phyloP scores from a whole-genome alignment of 2,888 invertebrate genomes.

The Argyresthia albistria region DNA sequence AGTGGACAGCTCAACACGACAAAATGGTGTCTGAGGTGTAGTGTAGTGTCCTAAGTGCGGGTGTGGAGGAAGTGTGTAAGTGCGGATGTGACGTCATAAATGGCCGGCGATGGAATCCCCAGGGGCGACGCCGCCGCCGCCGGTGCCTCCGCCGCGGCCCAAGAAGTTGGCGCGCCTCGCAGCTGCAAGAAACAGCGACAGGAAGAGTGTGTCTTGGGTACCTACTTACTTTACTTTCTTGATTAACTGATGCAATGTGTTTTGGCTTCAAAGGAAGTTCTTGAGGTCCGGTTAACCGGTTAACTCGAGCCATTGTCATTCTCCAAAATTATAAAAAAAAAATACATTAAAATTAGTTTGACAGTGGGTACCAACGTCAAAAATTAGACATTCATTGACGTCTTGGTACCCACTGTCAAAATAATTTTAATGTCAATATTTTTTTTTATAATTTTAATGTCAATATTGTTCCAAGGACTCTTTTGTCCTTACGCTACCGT shows the following conservation, averaged over 20 bases:
- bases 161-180: conserved; percentile 57
- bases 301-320: too few relatives aligned
- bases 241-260: neutral
- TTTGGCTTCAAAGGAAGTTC: neutral
- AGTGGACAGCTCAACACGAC: neutral
- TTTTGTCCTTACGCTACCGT: too few relatives aligned
- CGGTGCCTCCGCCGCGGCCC: conserved; percentile 58
- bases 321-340: too few relatives aligned
- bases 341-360: too few relatives aligned
- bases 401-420: too few relatives aligned
- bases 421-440: too few relatives aligned
- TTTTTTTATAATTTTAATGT: too few relatives aligned
- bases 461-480: too few relatives aligned
- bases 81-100: conserved; percentile 14
- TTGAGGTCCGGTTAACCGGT: too few relatives aligned
- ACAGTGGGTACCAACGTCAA: too few relatives aligned
- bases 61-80: conserved; percentile 10
- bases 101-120: conserved; percentile 32
- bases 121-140: conserved; percentile 23
- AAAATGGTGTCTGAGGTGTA: neutral
- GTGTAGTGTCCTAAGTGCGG: neutral
- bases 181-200: conserved; percentile 37
- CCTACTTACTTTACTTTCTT: neutral
- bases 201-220: conserved; percentile 60
- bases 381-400: too few relatives aligned